Evolutionary conservation across 2,797 vertebrate species (phyloP), one percentile per base, ranked within the genome.

Genomic region (Spea hammondii): DNA sequence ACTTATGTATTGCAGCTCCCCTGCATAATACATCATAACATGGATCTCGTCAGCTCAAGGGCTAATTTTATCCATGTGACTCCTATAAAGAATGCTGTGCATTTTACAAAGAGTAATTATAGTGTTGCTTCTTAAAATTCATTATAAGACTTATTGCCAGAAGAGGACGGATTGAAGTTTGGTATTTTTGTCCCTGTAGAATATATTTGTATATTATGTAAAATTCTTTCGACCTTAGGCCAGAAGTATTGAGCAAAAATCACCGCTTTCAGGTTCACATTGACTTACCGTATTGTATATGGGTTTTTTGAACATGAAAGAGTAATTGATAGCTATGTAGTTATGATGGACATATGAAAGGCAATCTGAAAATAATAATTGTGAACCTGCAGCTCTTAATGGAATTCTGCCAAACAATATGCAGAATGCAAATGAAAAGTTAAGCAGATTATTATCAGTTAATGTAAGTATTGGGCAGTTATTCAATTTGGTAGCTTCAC

Each of bases 151-250:
- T 17, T 4, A 74, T 80, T 74, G 86, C 89, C 89, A 78, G 84
- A 66, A 86, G 87, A 74, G 80, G 69, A 64, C 67, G 10, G 3
- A 68, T 78, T 69, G 67, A 78, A 82, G 85, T 80, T 87, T 68
- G 86, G 82, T 86, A 83, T 84, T 85, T 82, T 59, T 3, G 54
- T 91, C 91, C 88, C 90, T 82, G 79, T 86, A 90, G 92, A 83
- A 88, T 79, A 82, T 82, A 73, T 85, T 78, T 82, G 86, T 90
- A 55, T 86, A 85, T 89, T 91, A 92, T 90, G 90, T 90, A 91
- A 90, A 92, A 92, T 87, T 89, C 84, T 86, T 83, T 79, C 89
- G 86, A 91, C 89, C 89, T 90, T 86, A 89, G 91, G 90, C 91
- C 86, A 89, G 82, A 84, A 85, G 85, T 91, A 91, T 92, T 90